A percentile compares a stretch with the other conserved stretches of the same genome.
Conservation (phyloP, 2,888 invertebrate genomes). For the Panopea generosa region DNA sequence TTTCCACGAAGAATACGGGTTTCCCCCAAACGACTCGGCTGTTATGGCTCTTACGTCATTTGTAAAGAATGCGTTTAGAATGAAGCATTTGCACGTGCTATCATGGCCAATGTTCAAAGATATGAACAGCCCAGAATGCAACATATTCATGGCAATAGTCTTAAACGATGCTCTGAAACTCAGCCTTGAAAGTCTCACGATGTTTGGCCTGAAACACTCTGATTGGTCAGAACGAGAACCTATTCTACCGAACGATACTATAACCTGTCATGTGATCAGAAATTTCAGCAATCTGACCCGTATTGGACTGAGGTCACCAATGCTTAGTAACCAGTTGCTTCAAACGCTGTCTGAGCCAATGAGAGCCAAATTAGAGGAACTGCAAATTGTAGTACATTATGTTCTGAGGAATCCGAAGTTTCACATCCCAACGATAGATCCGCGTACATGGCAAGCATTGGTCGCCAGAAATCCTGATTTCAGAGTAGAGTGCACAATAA, state of each 20-base stretch:
- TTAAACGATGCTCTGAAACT: conserved; percentile 69
- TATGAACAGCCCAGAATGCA: conserved; percentile 53
- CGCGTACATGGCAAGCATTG: conserved; percentile 68
- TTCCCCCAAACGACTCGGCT: conserved; percentile 56
- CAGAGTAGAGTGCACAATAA: conserved; percentile 70
- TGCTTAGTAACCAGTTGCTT: conserved; percentile 73
- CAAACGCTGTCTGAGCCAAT: conserved; percentile 58
- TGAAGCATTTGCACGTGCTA: conserved; percentile 69
- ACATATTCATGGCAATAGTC: conserved; percentile 72
- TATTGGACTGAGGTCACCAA: conserved; percentile 73
- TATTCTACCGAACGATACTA: conserved; percentile 61
- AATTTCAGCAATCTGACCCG: conserved; percentile 67
- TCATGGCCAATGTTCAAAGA: conserved; percentile 77
- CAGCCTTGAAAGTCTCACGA: conserved; percentile 68
- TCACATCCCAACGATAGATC: conserved; percentile 67
- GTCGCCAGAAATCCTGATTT: conserved; percentile 65
- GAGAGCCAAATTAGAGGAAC: conserved; percentile 62
- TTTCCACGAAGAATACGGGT: conserved; percentile 52
- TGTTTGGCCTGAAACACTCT: conserved; percentile 70
- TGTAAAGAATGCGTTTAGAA: conserved; percentile 69
- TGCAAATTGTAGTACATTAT: conserved; percentile 75
- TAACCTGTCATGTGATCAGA: conserved; percentile 55
- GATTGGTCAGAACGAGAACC: conserved; percentile 76
- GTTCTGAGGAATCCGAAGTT: conserved; percentile 35
- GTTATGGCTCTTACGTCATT: conserved; percentile 66